phyloP scores from a whole-genome alignment of 1,140 invertebrate genomes.

The Drosophila suzukii region DNA sequence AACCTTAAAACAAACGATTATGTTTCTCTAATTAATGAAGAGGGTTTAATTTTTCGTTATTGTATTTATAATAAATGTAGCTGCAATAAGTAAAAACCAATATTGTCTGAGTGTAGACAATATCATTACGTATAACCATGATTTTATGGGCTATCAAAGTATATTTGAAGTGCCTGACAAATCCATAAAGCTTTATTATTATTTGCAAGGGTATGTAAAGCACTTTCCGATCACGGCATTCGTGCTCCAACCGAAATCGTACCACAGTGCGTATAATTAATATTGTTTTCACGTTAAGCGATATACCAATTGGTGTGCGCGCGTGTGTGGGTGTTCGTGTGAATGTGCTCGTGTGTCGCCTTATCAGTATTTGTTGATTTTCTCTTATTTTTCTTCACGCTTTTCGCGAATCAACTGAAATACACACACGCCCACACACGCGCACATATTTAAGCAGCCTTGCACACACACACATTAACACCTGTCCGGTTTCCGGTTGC shows the following conservation, averaged over 20 bases:
- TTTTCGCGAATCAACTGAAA: constrained; percentile 21
- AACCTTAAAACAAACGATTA: no score
- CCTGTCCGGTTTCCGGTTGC: constrained; percentile 26
- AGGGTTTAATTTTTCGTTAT: background rate
- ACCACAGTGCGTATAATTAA: constrained; percentile 73
- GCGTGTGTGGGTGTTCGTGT: constrained; percentile 17
- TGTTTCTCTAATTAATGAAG: background rate
- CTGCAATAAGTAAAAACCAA: no score
- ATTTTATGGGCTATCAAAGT: constrained; percentile 17
- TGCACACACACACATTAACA: constrained; percentile 19
- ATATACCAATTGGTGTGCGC: constrained; percentile 4
- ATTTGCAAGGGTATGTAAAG: constrained; percentile 39
- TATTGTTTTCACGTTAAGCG: constrained; percentile 54
- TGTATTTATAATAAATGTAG: no score
- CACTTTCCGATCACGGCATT: constrained; percentile 17
- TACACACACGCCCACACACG: constrained; percentile 8
- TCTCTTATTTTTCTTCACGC: constrained; percentile 20
- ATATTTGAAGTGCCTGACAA: constrained; percentile 2
- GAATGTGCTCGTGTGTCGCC: constrained; percentile 15
- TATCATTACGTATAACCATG: constrained; percentile 11
- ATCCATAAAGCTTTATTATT: constrained; percentile 43
- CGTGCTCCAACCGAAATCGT: constrained; percentile 12
- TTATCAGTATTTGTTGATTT: constrained; percentile 58
- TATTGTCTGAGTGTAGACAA: constrained; percentile 3
- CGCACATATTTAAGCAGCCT: constrained; percentile 5